Evolutionary conservation across 2,888 invertebrate genomes (phyloP), one percentile per base, ranked within the genome.

Genomic region (Aphidoletes aphidimyza): DNA sequence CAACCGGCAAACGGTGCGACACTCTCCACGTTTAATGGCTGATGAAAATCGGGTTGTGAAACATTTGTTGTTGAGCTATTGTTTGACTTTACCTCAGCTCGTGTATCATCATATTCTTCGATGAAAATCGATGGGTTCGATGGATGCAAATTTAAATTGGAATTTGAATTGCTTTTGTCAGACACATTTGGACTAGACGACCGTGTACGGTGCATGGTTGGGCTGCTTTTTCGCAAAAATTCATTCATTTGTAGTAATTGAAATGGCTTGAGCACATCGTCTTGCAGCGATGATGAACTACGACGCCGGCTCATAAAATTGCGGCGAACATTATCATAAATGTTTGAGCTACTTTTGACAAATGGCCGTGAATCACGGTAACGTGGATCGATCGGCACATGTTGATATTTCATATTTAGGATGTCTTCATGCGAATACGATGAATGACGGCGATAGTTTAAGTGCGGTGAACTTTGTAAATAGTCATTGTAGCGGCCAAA

Each of bases 81-180:
- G 85, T 87, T 89, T 0, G 89, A 89, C 37, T 87, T 86, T 5
- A 87, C 87, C 83, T 87, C 87, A 86, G 22, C 85, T 39, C 85
- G 83, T 17, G 85, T 83, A 78, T 88, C 88, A 78, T 87, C 85
- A 86, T 90, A 90, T 85, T 90, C 89, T 86, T 90, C 90, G 36
- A 90, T 89, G 54, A 88, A 90, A 83, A 90, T 90, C 0, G 90
- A 89, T 6, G 90, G 90, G n/a, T n/a, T n/a, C n/a, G n/a, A n/a
- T n/a, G n/a, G n/a, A n/a, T n/a, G n/a, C n/a, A n/a, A n/a, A 83
- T 87, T 87, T 1, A 86, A 85, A 30, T 88, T 87, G 86, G 86
- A 88, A 42, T 85, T 85, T 19, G 84, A 84, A 30, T 69, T 84
- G 37, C 84, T 84, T 69, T 84, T 84, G 8, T 84, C 84, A 19